phyloP scores from a whole-genome alignment of 2,888 invertebrate species.

The Protonemura montana region DNA sequence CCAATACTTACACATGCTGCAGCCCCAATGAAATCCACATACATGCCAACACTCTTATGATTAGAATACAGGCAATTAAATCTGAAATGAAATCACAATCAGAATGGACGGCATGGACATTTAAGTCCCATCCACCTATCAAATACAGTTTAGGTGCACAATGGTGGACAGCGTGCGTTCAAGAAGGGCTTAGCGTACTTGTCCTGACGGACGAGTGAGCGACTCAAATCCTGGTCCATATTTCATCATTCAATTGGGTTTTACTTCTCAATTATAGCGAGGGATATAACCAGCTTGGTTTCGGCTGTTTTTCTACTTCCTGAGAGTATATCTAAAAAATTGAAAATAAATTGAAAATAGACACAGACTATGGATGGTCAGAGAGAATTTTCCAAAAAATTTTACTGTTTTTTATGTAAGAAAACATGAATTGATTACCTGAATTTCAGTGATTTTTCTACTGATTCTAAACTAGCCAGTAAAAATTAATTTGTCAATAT shows the following conservation, averaged over 20 bases:
- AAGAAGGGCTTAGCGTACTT: not conserved
- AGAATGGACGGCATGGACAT: not conserved
- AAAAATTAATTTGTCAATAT: too few relatives aligned
- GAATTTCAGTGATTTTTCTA: too few relatives aligned
- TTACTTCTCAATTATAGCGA: not conserved
- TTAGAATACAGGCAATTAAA: constrained; percentile 7
- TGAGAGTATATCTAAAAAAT: not conserved
- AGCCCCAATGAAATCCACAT: not conserved
- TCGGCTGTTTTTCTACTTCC: not conserved
- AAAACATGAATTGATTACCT: too few relatives aligned
- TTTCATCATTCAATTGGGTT: constrained; percentile 4
- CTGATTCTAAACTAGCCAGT: too few relatives aligned
- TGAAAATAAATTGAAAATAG: too few relatives aligned
- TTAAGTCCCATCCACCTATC: not conserved
- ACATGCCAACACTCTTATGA: not conserved
- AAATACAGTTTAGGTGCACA: constrained; percentile 4
- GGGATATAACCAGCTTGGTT: not conserved
- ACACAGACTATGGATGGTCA: too few relatives aligned
- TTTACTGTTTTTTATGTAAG: too few relatives aligned
- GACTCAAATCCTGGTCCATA: constrained; percentile 12
- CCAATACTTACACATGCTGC: not conserved
- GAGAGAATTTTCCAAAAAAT: too few relatives aligned
- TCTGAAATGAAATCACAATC: not conserved
- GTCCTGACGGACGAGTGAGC: not conserved
- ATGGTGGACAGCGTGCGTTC: not conserved